These are phyloP conservation scores for Drosophila aldrichi DNA, from an alignment of 2,888 invertebrate genomes.

Conservation along the genomic window DNA sequence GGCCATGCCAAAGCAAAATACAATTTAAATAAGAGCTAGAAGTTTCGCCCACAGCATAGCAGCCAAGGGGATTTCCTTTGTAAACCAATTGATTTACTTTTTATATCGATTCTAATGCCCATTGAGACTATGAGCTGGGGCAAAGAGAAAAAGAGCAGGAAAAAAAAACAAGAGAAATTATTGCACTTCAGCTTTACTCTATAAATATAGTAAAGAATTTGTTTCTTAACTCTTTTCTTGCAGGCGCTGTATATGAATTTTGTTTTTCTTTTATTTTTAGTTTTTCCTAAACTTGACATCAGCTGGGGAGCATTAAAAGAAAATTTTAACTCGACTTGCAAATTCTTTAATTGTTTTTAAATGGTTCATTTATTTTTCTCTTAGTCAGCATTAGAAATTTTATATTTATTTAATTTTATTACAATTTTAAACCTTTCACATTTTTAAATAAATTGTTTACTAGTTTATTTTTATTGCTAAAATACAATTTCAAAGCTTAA, in stretches of 20 bases:
- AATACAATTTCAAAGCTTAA: too few species aligned
- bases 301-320: neutral
- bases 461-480: too few species aligned
- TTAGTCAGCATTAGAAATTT: neutral
- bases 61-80: constrained; percentile 21
- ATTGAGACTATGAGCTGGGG: constrained; percentile 2
- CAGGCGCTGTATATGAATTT: neutral
- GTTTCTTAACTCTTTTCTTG: neutral
- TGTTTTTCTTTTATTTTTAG: neutral
- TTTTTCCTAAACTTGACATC: neutral
- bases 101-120: constrained; percentile 7
- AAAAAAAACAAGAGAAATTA: neutral
- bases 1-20: constrained; percentile 6
- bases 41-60: constrained; percentile 1
- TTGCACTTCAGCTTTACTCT: constrained; percentile 32
- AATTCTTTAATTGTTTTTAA: neutral
- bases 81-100: constrained; percentile 19
- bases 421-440: too few species aligned
- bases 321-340: neutral
- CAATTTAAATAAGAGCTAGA: constrained; percentile 8
- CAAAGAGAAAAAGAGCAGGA: neutral
- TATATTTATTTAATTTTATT: too few species aligned
- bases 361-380: neutral
- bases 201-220: neutral
- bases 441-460: too few species aligned